Conservation (phyloP, 2,888 invertebrate genomes). For the Phlogophora meticulosa region DNA sequence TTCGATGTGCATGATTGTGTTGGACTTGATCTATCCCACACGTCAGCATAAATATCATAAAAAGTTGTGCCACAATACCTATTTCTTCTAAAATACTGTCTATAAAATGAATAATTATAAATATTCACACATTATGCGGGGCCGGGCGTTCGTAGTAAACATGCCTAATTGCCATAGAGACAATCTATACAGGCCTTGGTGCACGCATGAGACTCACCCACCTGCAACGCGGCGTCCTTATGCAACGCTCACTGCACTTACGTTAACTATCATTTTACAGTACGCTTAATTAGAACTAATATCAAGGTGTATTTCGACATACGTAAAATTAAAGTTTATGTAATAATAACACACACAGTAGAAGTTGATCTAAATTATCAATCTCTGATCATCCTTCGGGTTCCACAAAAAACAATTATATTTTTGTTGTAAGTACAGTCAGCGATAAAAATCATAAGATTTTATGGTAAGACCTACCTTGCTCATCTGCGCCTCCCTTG, state of each 20-base stretch:
- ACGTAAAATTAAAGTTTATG: neutral
- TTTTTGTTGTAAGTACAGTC: neutral
- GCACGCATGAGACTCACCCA: constrained; percentile 68
- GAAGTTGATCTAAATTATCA: no score
- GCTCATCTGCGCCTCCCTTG: constrained; percentile 2
- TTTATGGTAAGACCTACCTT: neutral
- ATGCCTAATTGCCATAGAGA: constrained; percentile 54
- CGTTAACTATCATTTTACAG: constrained; percentile 73
- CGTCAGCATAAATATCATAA: no score
- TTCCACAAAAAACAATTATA: neutral
- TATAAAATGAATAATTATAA: constrained; percentile 12
- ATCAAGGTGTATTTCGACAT: constrained; percentile 18
- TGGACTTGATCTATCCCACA: neutral
- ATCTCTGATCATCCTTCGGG: no score
- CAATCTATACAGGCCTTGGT: constrained; percentile 66
- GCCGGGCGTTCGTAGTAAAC: neutral
- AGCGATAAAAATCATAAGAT: neutral
- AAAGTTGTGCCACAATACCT: neutral
- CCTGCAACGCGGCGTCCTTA: constrained; percentile 70
- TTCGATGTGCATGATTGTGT: neutral
- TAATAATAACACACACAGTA: neutral
- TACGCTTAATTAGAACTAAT: constrained; percentile 65
- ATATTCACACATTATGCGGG: constrained; percentile 1
- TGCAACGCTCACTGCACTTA: constrained; percentile 75
- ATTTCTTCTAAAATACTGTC: neutral